Evolutionary conservation across 2,113 vertebrate genomes (phyloP).

Genomic region (Zingel zingel): DNA sequence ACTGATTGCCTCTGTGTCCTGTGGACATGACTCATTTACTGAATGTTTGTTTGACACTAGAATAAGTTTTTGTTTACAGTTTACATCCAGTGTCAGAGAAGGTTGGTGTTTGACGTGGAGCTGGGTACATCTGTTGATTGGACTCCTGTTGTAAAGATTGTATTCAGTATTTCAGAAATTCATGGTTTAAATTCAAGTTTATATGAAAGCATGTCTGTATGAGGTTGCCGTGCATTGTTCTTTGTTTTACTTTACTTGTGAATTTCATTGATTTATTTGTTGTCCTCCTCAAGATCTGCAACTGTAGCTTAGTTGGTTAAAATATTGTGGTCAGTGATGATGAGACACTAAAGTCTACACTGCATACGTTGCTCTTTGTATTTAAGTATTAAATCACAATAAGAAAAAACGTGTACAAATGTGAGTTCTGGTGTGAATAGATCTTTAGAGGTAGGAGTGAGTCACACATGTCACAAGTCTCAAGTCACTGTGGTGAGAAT

Average conservation of each 20-base stretch:
- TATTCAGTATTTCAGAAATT: conserved; percentile 81
- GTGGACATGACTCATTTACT: conserved; percentile 81
- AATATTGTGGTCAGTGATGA: conserved; percentile 68
- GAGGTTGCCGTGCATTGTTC: conserved; percentile 44
- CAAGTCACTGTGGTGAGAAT: too few relatives aligned
- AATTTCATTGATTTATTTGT: conserved; percentile 41
- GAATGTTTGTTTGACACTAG: conserved; percentile 64
- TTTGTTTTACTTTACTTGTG: conserved; percentile 26
- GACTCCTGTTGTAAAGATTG: conserved; percentile 74
- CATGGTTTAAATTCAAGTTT: conserved; percentile 43
- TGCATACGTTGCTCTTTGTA: conserved; percentile 82
- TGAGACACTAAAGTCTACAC: conserved; percentile 62
- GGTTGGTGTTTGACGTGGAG: conserved; percentile 47
- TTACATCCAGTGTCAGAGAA: conserved; percentile 50
- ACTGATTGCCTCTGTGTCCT: conserved; percentile 84
- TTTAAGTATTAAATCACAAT: conserved; percentile 77
- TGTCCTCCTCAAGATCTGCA: conserved; percentile 56
- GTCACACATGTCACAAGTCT: too few relatives aligned
- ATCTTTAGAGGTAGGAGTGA: not conserved
- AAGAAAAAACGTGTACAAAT: conserved; percentile 35
- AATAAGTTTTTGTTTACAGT: conserved; percentile 69
- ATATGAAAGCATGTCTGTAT: conserved; percentile 71
- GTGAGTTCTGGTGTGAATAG: conserved; percentile 11
- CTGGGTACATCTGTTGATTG: conserved; percentile 66
- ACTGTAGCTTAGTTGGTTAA: conserved; percentile 70